Evolutionary conservation across 2,888 invertebrate genomes (phyloP).

Genomic region (Athetis lepigone): DNA sequence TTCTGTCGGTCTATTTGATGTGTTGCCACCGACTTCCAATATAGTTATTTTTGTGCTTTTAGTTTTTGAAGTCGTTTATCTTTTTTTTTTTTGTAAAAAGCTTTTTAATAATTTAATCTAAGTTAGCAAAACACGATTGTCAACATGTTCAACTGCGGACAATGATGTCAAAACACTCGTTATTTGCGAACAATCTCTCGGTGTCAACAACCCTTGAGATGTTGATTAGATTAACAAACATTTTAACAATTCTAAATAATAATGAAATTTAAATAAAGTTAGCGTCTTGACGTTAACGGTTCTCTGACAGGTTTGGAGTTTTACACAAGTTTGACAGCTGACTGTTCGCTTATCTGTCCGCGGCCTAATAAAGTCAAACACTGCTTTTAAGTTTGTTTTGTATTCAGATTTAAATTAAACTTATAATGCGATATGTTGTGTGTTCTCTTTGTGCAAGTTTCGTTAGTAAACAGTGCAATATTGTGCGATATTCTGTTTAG

Average conservation of each 20-base stretch:
- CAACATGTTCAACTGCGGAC: neutral
- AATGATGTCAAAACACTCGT: neutral
- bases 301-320: conserved; percentile 19
- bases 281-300: conserved; percentile 10
- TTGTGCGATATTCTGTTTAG: conserved; percentile 15
- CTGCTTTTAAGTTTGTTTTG: conserved; percentile 24
- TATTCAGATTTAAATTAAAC: conserved; percentile 39
- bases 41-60: too few species aligned
- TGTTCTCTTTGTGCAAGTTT: conserved; percentile 23
- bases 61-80: too few species aligned
- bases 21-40: too few species aligned
- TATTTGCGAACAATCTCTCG: conserved; percentile 1
- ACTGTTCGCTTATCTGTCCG: conserved; percentile 17
- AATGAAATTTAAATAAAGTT: conserved; percentile 27
- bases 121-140: neutral
- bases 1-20: too few species aligned
- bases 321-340: conserved; percentile 25
- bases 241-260: conserved; percentile 24
- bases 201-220: conserved; percentile 11
- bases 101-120: too few species aligned
- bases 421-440: conserved; percentile 8
- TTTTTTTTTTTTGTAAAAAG: too few species aligned
- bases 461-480: neutral
- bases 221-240: conserved; percentile 34
- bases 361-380: conserved; percentile 25